phyloP scores from a whole-genome alignment of 2,888 invertebrate species.

The Lycaena phlaeas region DNA sequence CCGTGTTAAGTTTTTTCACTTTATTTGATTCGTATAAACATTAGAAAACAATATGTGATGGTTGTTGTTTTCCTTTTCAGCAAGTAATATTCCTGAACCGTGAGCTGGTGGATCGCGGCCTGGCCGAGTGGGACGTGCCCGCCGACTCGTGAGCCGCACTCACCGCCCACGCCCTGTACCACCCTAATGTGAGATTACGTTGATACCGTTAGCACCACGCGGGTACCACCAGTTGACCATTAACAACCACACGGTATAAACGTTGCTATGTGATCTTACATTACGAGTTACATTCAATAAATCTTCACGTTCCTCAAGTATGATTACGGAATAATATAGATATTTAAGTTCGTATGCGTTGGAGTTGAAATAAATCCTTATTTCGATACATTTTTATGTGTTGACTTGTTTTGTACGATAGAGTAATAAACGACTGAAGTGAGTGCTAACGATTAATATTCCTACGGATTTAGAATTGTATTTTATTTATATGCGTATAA shows the following conservation, averaged over 20 bases:
- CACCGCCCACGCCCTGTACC: slow-evolving; percentile 24
- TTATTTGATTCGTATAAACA: too few species aligned
- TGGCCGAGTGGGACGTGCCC: slow-evolving; percentile 81
- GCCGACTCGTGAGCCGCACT: slow-evolving; percentile 54
- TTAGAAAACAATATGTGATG: too few species aligned
- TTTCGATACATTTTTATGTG: slow-evolving; percentile 21
- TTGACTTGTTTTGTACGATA: slow-evolving; percentile 24
- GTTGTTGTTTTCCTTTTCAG: slow-evolving; percentile 65
- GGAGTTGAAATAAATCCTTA: slow-evolving; percentile 19
- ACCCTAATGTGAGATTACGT: slow-evolving; percentile 52
- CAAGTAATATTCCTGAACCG: slow-evolving; percentile 89
- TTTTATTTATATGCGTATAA: slow-evolving; percentile 27
- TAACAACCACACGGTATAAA: background rate
- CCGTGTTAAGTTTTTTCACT: too few species aligned
- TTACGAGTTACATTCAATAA: slow-evolving; percentile 29
- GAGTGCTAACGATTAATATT: slow-evolving; percentile 3
- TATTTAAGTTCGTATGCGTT: slow-evolving; percentile 25
- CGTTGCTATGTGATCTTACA: slow-evolving; percentile 21
- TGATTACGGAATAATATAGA: slow-evolving; percentile 37
- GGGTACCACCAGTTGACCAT: too few species aligned
- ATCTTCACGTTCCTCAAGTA: slow-evolving; percentile 42
- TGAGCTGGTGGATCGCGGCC: slow-evolving; percentile 87
- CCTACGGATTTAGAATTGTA: slow-evolving; percentile 6
- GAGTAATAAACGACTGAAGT: slow-evolving; percentile 11
- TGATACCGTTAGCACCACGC: slow-evolving; percentile 3